phyloP scores from a whole-genome alignment of 2,888 invertebrate species.

The Pardosa pseudoannulata region DNA sequence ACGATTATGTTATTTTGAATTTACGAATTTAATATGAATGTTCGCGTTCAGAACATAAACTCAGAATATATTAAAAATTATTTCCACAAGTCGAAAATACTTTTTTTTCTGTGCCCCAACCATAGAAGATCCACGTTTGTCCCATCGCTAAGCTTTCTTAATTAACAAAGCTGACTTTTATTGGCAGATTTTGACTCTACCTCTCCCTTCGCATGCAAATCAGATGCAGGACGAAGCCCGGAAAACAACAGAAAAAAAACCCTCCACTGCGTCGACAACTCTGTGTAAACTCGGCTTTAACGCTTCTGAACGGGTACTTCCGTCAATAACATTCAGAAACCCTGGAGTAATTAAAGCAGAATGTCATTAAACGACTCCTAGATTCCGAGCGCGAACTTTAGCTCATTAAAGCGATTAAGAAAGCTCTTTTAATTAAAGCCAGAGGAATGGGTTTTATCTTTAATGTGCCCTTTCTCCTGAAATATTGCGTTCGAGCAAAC shows the following conservation, averaged over 20 bases:
- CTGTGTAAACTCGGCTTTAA: slow-evolving; percentile 26
- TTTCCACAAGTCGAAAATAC: too few relatives aligned
- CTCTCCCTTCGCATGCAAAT: slow-evolving; percentile 13
- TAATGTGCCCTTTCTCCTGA: slow-evolving; percentile 13
- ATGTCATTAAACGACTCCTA: slow-evolving; percentile 41
- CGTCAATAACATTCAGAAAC: slow-evolving; percentile 46
- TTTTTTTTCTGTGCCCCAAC: too few relatives aligned
- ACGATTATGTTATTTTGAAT: too few relatives aligned
- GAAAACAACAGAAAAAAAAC: background rate
- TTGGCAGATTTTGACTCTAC: background rate
- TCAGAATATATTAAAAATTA: too few relatives aligned
- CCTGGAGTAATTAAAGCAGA: slow-evolving; percentile 54
- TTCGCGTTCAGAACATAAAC: too few relatives aligned
- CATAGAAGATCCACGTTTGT: too few relatives aligned
- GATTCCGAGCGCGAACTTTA: slow-evolving; percentile 33
- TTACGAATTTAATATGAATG: too few relatives aligned
- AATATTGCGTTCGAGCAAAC: slow-evolving; percentile 38
- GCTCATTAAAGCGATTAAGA: slow-evolving; percentile 64
- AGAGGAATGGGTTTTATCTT: slow-evolving; percentile 25
- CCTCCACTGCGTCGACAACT: background rate
- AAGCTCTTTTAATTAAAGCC: slow-evolving; percentile 62
- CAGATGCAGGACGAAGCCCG: background rate
- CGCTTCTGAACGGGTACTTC: slow-evolving; percentile 8
- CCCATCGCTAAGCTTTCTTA: background rate
- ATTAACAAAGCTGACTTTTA: background rate